A percentile compares a stretch with the other conserved stretches of the same genome.
Conservation (phyloP, 2,888 invertebrate genomes). For the Onthophagus sagittarius region DNA sequence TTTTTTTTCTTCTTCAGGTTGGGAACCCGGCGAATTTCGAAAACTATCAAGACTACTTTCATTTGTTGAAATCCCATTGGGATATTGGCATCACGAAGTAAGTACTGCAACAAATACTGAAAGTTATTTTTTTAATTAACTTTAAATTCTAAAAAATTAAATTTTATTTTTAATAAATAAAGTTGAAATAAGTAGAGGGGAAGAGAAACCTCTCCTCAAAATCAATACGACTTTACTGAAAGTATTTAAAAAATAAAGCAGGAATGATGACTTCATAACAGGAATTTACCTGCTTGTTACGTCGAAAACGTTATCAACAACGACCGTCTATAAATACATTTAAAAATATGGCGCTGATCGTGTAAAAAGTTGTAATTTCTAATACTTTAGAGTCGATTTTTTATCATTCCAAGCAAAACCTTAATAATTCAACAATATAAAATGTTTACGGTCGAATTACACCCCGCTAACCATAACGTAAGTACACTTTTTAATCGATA, state of each 20-base stretch:
- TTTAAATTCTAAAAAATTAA: too few species aligned
- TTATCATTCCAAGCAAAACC: background rate
- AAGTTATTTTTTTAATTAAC: too few species aligned
- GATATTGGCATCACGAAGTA: slow-evolving; percentile 42
- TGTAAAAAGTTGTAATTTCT: background rate
- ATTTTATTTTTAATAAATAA: too few species aligned
- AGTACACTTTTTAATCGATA: background rate
- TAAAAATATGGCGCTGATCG: background rate
- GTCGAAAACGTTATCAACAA: background rate
- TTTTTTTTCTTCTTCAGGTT: slow-evolving; percentile 33
- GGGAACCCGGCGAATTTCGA: slow-evolving; percentile 41
- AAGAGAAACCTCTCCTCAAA: background rate
- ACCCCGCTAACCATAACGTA: background rate
- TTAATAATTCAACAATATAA: background rate
- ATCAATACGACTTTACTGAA: background rate
- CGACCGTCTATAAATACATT: background rate
- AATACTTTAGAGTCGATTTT: background rate
- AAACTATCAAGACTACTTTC: slow-evolving; percentile 44
- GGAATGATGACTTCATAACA: background rate
- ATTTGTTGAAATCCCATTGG: slow-evolving; percentile 47
- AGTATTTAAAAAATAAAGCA: background rate
- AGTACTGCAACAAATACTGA: slow-evolving; percentile 27
- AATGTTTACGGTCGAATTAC: background rate
- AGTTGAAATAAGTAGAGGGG: too few species aligned
- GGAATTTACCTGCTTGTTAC: background rate